These are phyloP conservation scores for Tenualosa ilisha DNA, from an alignment of 2,797 vertebrate species.

Conservation along the genomic window DNA sequence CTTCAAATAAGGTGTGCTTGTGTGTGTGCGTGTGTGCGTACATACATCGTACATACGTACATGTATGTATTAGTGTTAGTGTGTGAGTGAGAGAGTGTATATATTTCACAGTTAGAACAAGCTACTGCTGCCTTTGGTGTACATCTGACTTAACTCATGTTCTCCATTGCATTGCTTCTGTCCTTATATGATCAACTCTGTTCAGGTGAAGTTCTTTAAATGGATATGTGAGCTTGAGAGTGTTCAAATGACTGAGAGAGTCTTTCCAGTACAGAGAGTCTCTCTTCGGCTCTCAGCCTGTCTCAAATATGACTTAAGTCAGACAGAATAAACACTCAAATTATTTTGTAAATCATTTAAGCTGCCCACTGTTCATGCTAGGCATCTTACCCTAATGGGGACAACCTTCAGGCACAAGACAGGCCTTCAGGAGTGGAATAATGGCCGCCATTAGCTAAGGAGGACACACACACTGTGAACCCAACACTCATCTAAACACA, in stretches of 20 bases:
- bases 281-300: background rate
- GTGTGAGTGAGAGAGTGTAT: background rate
- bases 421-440: background rate
- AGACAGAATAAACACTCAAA: background rate
- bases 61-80: background rate
- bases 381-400: background rate
- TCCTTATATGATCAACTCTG: slow-evolving; percentile 18
- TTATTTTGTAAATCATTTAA: background rate
- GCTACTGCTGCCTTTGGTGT: slow-evolving; percentile 9
- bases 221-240: background rate
- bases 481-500: background rate
- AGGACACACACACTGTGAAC: background rate
- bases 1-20: background rate
- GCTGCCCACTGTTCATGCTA: background rate
- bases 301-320: background rate
- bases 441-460: background rate
- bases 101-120: slow-evolving; percentile 28
- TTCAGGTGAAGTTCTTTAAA: slow-evolving; percentile 14
- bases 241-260: background rate
- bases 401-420: background rate
- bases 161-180: background rate
- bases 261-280: slow-evolving; percentile 7
- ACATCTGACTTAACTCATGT: slow-evolving; percentile 24
- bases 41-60: background rate
- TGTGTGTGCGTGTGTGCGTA: background rate